phyloP scores from a whole-genome alignment of 2,113 vertebrate species.

The human region DNA sequence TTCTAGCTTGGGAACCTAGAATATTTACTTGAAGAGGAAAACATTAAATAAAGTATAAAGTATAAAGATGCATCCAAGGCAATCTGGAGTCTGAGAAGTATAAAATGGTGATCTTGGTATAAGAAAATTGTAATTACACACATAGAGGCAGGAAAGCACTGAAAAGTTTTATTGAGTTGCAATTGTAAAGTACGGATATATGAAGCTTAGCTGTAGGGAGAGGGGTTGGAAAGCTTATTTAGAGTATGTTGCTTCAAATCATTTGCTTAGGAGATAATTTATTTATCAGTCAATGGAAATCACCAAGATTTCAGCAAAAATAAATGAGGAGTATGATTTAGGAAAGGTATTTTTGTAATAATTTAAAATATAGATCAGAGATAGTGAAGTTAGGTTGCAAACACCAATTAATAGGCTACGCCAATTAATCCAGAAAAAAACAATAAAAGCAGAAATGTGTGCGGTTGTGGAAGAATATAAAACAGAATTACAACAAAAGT shows the following conservation, averaged over 20 bases:
- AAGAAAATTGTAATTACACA: not conserved
- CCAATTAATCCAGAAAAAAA: not conserved
- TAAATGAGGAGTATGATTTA: not conserved
- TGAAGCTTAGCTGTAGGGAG: not conserved
- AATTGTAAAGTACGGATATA: not conserved
- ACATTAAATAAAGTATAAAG: not conserved
- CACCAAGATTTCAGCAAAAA: constrained; percentile 8
- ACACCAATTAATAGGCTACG: not conserved
- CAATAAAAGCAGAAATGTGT: not conserved
- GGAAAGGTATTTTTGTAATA: not conserved
- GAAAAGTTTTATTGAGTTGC: not conserved
- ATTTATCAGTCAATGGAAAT: not conserved
- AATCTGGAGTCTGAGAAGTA: not conserved
- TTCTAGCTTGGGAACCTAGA: not conserved
- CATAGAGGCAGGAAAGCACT: not conserved
- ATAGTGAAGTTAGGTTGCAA: not conserved
- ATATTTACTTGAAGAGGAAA: not conserved
- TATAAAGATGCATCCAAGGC: not conserved
- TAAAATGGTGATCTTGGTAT: not conserved
- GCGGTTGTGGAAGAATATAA: not conserved
- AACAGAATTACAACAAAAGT: not conserved
- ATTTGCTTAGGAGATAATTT: not conserved
- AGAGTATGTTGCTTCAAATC: not conserved
- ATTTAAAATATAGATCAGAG: not conserved
- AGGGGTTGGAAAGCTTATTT: not conserved